Conservation (phyloP, 1,140 invertebrate species). For the Diploscapter pachys region DNA sequence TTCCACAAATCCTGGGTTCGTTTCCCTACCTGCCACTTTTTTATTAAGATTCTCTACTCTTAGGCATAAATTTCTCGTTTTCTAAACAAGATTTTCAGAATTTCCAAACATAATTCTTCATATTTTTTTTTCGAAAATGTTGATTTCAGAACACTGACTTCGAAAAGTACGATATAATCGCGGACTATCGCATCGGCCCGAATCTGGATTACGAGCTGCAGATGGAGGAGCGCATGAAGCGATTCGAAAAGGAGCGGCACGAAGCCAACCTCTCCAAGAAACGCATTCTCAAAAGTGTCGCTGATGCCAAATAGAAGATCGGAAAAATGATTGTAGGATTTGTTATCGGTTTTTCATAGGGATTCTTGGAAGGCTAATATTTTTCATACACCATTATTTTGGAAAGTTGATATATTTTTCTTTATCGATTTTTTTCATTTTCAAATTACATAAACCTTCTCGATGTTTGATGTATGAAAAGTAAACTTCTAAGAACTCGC, state of each 20-base stretch:
- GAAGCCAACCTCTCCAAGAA: constrained; percentile 37
- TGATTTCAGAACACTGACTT: constrained; percentile 37
- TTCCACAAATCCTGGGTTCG: constrained; percentile 40
- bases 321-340: too few species aligned
- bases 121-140: background rate
- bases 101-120: background rate
- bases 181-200: constrained; percentile 44
- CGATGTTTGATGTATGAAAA: background rate
- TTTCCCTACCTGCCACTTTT: background rate
- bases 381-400: too few species aligned
- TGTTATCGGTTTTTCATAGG: too few species aligned
- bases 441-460: background rate
- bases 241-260: constrained; percentile 47
- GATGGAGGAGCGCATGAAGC: constrained; percentile 45
- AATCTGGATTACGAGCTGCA: constrained; percentile 45
- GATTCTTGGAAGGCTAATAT: too few species aligned
- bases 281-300: constrained; percentile 43
- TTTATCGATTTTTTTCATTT: too few species aligned
- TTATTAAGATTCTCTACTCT: too few species aligned
- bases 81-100: background rate
- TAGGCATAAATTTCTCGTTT: too few species aligned
- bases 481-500: background rate
- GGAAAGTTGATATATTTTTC: too few species aligned
- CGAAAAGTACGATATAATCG: constrained; percentile 51
- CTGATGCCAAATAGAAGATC: background rate